Conservation (phyloP, 2,888 invertebrate species). For the Lycaena phlaeas region DNA sequence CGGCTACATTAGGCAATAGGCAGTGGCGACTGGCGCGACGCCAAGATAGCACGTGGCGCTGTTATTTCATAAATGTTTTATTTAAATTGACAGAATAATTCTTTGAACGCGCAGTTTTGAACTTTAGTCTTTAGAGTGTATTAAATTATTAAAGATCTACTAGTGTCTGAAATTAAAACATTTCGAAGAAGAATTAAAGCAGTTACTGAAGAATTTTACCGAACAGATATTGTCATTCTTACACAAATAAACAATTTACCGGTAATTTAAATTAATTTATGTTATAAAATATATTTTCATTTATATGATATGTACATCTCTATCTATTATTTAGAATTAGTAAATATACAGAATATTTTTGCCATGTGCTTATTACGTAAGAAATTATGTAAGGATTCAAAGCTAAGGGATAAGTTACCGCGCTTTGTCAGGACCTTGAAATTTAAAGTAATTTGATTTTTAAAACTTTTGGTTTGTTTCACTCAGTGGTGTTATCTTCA, state of each 20-base stretch:
- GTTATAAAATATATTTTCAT: neutral
- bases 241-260: neutral
- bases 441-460: neutral
- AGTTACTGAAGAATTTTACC: slow-evolving; percentile 1
- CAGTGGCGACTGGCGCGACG: slow-evolving; percentile 7
- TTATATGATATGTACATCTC: neutral
- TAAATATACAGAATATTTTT: slow-evolving; percentile 13
- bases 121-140: neutral
- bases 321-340: slow-evolving; percentile 12
- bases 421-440: neutral
- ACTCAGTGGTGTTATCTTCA: too few species aligned
- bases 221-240: neutral
- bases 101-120: neutral
- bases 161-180: neutral
- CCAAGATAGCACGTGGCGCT: slow-evolving; percentile 3
- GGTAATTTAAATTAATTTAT: neutral
- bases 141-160: neutral
- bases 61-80: neutral
- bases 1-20: too few species aligned
- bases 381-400: slow-evolving; percentile 43
- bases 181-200: neutral
- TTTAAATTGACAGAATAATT: neutral
- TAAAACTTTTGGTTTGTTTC: too few species aligned
- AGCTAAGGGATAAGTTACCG: slow-evolving; percentile 22
- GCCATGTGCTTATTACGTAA: slow-evolving; percentile 55